Evolutionary conservation across 2,797 vertebrate species (phyloP), one percentile per base, ranked within the genome.

Genomic region (Eospalax fontanierii): DNA sequence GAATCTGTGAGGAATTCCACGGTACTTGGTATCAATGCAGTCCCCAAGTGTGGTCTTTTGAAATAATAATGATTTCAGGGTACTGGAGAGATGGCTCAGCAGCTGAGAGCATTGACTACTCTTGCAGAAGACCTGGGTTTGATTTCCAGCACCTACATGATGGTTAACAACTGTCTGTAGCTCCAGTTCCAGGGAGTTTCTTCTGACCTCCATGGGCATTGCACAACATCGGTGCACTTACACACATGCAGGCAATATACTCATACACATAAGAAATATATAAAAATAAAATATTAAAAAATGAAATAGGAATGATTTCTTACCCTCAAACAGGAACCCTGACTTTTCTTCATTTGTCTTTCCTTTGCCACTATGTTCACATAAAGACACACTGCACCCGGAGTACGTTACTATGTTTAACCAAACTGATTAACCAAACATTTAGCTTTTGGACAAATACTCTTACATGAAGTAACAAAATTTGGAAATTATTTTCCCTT

Each of bases 401-500:
- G 35, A 96, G 82, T 6, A 79, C 70, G 59, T 79, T 79, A 86
- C 80, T 73, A 35, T 33, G 87, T 9, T 33, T 40, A 91, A 75
- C 43, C 30, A 86, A 85, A 86, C 9, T 91, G 54, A 46, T 54
- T 71, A 78, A 81, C 24, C 83, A 66, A 76, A 74, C 66, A 43
- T 86, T 92, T 86, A 95, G 70, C 18, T 28, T 92, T 87, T 88
- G 59, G 14, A 88, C 40, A 90, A 92, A 95, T 93, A 96, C n/a
- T 93, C 22, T 89, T 43, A 80, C 6, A 89, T 76, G 78, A 38
- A 83, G 6, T 50, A 85, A 87, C 35, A 80, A 78, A 90, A 87
- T 30, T 81, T 85, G 4, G 80, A 74, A 85, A 73, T 84, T 35
- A 6, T 75, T 87, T 95, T 93, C 50, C 38, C 65, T 96, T 95